Base-by-base conservation (phyloP, 1,140 invertebrate genomes). In the Trichonephila clavipes region DNA sequence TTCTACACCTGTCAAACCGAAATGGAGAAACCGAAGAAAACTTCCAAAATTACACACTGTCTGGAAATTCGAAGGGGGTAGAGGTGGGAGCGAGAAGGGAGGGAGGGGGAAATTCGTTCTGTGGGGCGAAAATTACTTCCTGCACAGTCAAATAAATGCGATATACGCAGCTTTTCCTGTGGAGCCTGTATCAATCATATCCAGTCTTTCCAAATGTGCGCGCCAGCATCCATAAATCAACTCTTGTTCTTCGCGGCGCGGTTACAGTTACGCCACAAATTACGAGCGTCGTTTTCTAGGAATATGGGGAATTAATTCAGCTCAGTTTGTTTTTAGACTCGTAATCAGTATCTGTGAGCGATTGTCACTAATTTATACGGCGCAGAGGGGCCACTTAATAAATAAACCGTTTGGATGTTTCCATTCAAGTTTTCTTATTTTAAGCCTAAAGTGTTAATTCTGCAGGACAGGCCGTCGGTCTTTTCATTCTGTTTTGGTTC, bases 61-160 rank as follows among this genome's bases (percentile, higher is more conserved):
- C 64, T n/a, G 21, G 64, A 66, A 66, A n/a, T 66, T 10, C 21
- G n/a, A 66, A 64, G 2, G 6, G 19, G 10, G 69, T 3, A 24
- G 24, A 24, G 69, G 24, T 2, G 28, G 8, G 28, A 28, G 28
- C 28, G 28, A 28, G 28, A 28, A 28, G 28, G 14, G 10, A 14
- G 61, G 12, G 69, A 24, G 24, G 10, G 24, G 10, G 28, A 72
- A 72, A 28, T 72, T 72, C 69, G 69, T 72, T 72, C 69, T 72
- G 82, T 59, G 58, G 82, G 21, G 88, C n/a, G 88, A 90, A 90
- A 90, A 90, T 90, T 90, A 90, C 88, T 90, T 90, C 88, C 88
- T 90, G 88, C 88, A 40, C 44, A 90, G 88, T 90, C 88, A 90
- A 90, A 90, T 90, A 82, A 90, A 90, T 90, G 72, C 88, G 88